Evolutionary conservation across 1,140 invertebrate species (phyloP).

Genomic region (Philaenus spumarius): DNA sequence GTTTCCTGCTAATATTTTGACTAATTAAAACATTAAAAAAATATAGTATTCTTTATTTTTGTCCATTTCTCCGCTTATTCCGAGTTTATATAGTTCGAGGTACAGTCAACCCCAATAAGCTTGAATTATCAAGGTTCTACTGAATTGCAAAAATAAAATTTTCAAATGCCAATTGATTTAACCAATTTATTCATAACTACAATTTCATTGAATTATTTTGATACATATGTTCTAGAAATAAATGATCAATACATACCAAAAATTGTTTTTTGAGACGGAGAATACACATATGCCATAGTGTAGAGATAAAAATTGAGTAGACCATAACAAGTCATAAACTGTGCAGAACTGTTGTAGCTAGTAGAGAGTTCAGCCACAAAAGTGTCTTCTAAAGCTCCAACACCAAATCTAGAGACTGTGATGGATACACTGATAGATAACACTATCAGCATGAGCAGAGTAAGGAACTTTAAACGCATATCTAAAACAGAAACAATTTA

Average conservation of each 20-base stretch:
- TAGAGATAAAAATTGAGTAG: constrained; percentile 91
- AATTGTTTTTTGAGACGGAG: constrained; percentile 69
- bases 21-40: no score
- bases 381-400: constrained; percentile 85
- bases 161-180: no score
- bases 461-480: constrained; percentile 85
- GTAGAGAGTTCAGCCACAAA: constrained; percentile 83
- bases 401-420: constrained; percentile 76
- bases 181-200: no score
- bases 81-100: no score
- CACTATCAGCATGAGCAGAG: constrained; percentile 77
- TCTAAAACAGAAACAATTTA: constrained; percentile 57
- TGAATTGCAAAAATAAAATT: no score
- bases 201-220: no score
- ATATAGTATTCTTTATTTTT: no score
- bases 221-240: no score
- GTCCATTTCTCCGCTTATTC: no score
- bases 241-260: constrained; percentile 74
- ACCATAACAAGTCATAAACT: constrained; percentile 95
- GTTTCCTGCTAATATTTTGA: no score
- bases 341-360: constrained; percentile 82
- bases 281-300: constrained; percentile 91
- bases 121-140: no score
- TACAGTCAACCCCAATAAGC: no score
- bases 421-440: constrained; percentile 69